Evolutionary conservation across 2,797 vertebrate species (phyloP), one percentile per base, ranked within the genome.

Genomic region (Bufotes viridis): DNA sequence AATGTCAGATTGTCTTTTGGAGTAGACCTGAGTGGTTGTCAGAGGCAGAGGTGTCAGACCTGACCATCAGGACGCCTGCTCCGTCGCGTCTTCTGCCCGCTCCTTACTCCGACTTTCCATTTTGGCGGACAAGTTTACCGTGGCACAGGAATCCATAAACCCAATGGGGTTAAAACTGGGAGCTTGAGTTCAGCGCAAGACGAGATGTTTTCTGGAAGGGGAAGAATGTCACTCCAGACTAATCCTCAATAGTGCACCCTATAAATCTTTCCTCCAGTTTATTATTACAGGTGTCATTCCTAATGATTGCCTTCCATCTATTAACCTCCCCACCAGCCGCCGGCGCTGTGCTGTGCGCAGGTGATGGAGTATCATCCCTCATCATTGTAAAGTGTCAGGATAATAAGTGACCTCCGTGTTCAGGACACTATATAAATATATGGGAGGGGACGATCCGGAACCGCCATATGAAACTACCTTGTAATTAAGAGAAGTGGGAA

Each of bases 201-300:
- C 17, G 13, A 70, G 49, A 3, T n/a, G 24, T 49, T 7, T 42
- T 18, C 60, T 81, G 79, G 49, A 4, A 49, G 14, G 79, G 65
- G 60, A 17, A 42, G 9, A 42, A 7, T 82, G 65, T 82, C 81
- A 57, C 70, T 65, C 29, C 26, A 61, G 69, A 75, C 53, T 22
- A 60, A 42, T 83, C 65, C 65, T 24, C 61, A 15, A 18, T n/a
- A 72, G 67, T 69, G 20, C 70, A 34, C 70, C 29, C 24, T 34
- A 61, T 84, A 84, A 84, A 75, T 84, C 82, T 24, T 26, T 61
- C 53, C 17, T 22, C 24, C 29, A 8, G 20, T 13, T 24, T 60
- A 75, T 76, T 75, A 84, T 84, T 84, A 76, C 82, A 84, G 82
- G 67, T 74, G 67, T 84, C 82, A 74, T 29, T 42, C n/a, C 18